Conservation (phyloP, 2,888 invertebrate genomes). For the Argynnis bischoffii region DNA sequence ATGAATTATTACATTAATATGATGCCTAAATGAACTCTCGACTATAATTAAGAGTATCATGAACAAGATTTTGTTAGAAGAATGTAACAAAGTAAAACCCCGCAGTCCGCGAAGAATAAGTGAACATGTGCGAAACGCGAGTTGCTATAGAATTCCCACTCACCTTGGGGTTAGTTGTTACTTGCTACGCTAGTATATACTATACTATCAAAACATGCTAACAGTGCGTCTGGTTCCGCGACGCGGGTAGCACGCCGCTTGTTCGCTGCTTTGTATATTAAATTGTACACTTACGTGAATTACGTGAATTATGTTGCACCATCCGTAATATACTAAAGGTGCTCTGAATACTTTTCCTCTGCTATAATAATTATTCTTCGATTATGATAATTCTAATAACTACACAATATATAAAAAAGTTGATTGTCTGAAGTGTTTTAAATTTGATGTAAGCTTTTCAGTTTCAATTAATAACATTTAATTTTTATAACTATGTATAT, state of each 20-base stretch:
- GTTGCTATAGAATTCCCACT: slow-evolving; percentile 60
- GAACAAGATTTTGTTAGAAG: neutral
- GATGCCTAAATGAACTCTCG: too few relatives aligned
- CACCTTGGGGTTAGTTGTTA: slow-evolving; percentile 74
- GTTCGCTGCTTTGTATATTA: neutral
- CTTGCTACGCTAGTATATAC: slow-evolving; percentile 62
- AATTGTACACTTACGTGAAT: slow-evolving; percentile 22
- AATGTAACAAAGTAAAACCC: neutral
- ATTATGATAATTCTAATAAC: slow-evolving; percentile 3
- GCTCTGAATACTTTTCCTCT: neutral
- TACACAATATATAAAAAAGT: neutral
- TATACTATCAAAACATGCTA: slow-evolving; percentile 78
- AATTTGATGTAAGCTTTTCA: neutral
- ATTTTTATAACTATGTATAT: too few relatives aligned
- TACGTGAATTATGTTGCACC: slow-evolving; percentile 21
- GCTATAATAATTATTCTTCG: neutral
- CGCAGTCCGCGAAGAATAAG: neutral
- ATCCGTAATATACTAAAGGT: slow-evolving; percentile 16
- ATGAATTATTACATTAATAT: too few relatives aligned
- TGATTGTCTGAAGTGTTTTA: slow-evolving; percentile 17
- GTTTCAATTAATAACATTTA: too few relatives aligned
- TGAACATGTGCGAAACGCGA: slow-evolving; percentile 50
- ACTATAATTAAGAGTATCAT: too few relatives aligned
- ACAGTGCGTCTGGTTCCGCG: slow-evolving; percentile 69
- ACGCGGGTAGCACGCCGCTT: slow-evolving; percentile 57